A percentile compares a stretch with the other conserved stretches of the same genome.
Evolutionary conservation across 2,113 vertebrate species (phyloP).

Genomic region (Ariopsis seemanni): DNA sequence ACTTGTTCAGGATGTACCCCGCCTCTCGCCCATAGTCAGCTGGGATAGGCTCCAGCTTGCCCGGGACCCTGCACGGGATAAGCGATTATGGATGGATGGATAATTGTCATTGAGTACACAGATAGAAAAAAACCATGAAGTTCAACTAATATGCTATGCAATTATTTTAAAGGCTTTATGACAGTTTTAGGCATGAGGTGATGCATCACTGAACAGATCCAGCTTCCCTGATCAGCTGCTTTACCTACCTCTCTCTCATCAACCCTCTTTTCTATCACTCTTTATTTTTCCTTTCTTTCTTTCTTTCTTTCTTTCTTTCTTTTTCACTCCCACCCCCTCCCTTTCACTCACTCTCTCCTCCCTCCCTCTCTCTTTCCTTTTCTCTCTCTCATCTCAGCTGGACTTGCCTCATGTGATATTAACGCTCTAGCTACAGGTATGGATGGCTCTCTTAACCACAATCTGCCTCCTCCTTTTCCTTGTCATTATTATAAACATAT

Average conservation of each 20-base stretch:
- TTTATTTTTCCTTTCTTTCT: conserved; percentile 46
- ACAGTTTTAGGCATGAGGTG: not conserved
- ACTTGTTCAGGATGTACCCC: too few relatives aligned
- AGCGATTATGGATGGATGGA: not conserved
- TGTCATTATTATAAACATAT: conserved; percentile 54
- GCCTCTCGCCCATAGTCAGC: too few relatives aligned
- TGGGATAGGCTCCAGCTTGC: too few relatives aligned
- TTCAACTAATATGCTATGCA: not conserved
- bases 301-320: conserved; percentile 40
- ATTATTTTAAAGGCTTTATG: conserved; percentile 19
- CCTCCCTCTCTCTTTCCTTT: conserved; percentile 57
- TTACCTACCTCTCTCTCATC: conserved; percentile 50
- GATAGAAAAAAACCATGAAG: not conserved
- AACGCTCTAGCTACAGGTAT: conserved; percentile 95
- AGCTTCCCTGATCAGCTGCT: conserved; percentile 67
- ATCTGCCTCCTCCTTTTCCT: conserved; percentile 36
- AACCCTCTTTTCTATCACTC: conserved; percentile 46
- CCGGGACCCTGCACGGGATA: too few relatives aligned
- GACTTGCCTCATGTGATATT: conserved; percentile 91
- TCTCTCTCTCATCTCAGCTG: conserved; percentile 74
- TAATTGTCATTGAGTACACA: not conserved
- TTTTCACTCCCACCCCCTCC: conserved; percentile 44
- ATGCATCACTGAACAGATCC: conserved; percentile 53
- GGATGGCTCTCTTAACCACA: conserved; percentile 60
- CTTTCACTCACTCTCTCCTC: conserved; percentile 13